These are phyloP conservation scores for Melanotaenia maccullochi DNA, from an alignment of 2,797 vertebrate species.

Conservation along the genomic window DNA sequence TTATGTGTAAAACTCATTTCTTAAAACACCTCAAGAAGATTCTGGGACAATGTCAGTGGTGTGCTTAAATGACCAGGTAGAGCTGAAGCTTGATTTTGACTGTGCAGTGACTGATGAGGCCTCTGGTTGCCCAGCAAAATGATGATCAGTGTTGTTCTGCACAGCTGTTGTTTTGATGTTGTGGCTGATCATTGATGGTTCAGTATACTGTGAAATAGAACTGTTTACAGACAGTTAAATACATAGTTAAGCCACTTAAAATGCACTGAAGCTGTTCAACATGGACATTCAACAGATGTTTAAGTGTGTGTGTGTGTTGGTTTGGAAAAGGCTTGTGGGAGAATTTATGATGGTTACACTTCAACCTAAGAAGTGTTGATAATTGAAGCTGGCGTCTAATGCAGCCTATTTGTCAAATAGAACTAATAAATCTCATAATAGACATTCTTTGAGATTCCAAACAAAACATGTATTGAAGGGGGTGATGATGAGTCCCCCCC, in stretches of 20 bases:
- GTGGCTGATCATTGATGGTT: background rate
- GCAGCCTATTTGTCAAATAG: constrained; percentile 1
- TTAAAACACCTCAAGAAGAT: too few species aligned
- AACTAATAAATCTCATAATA: background rate
- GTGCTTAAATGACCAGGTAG: too few species aligned
- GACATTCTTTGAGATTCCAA: background rate
- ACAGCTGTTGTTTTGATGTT: background rate
- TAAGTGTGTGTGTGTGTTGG: background rate
- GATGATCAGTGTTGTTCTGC: background rate
- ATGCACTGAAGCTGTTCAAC: constrained; percentile 11
- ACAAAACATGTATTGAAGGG: constrained; percentile 14
- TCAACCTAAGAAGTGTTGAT: constrained; percentile 30
- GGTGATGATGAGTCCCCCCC: background rate
- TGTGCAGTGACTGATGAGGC: too few species aligned
- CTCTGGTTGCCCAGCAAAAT: too few species aligned
- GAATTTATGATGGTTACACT: constrained; percentile 2
- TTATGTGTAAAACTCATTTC: too few species aligned
- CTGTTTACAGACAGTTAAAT: constrained; percentile 17
- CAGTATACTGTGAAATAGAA: background rate
- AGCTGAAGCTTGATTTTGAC: too few species aligned
- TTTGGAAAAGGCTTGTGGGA: constrained; percentile 24
- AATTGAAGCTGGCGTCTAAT: constrained; percentile 3
- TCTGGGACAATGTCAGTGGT: too few species aligned
- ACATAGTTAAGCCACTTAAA: constrained; percentile 3
- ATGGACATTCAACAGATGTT: constrained; percentile 8